Percentiles rank a stretch among this genome's conserved stretches.
These are phyloP conservation scores for Drosophila kohkoa DNA, from an alignment of 1,140 invertebrate genomes.

Conservation along the genomic window DNA sequence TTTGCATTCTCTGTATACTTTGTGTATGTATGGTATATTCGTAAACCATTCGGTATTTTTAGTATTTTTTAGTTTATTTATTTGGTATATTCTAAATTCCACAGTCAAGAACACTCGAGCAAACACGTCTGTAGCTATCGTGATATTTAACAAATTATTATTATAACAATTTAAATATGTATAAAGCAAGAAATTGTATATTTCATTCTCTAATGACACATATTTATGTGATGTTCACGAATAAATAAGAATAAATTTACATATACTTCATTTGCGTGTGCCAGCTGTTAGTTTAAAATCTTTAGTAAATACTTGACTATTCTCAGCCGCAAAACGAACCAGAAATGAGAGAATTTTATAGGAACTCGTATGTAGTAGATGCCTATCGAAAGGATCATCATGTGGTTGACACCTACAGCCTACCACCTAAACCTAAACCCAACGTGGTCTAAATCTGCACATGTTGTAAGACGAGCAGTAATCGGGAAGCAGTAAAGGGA, in stretches of 20 bases:
- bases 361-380: constrained; percentile 41
- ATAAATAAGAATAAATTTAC: background rate
- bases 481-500: constrained; percentile 36
- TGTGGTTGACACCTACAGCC: constrained; percentile 75
- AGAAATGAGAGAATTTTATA: constrained; percentile 12
- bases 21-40: no score
- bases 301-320: constrained; percentile 64
- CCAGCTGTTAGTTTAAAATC: constrained; percentile 57
- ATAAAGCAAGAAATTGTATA: no score
- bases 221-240: no score
- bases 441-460: constrained; percentile 60
- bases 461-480: constrained; percentile 56
- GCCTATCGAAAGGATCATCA: constrained; percentile 59
- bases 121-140: no score
- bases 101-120: no score
- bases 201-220: no score
- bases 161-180: no score
- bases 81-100: no score
- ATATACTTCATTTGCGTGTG: background rate
- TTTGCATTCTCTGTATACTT: no score
- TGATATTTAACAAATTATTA: no score
- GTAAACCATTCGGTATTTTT: no score
- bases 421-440: background rate
- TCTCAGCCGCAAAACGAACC: constrained; percentile 45
- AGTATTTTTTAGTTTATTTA: no score